These are phyloP conservation scores for Enteromius treurensis DNA, from an alignment of 2,797 vertebrate genomes.

Conservation along the genomic window DNA sequence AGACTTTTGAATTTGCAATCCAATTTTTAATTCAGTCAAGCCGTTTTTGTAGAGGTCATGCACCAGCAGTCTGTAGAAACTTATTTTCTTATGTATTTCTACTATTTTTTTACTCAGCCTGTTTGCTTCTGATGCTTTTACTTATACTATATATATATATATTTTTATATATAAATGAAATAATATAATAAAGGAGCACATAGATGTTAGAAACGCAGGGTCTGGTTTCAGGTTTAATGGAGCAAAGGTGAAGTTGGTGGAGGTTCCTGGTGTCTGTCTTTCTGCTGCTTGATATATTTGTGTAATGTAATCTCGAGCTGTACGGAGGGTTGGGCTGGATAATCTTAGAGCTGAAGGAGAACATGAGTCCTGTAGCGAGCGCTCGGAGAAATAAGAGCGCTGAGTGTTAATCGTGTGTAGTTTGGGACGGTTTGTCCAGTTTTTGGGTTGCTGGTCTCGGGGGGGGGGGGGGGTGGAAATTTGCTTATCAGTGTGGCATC, in stretches of 20 bases:
- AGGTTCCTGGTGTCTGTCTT: constrained; percentile 5
- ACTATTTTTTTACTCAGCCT: too few species aligned
- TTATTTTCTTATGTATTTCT: not conserved
- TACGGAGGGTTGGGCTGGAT: not conserved
- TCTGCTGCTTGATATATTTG: constrained; percentile 6
- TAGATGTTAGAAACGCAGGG: not conserved
- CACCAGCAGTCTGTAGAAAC: not conserved
- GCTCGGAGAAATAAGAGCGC: not conserved
- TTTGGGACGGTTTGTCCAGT: not conserved
- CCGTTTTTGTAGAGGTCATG: not conserved
- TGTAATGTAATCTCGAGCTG: constrained; percentile 13
- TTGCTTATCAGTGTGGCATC: constrained; percentile 8
- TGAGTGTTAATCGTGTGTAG: not conserved
- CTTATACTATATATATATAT: too few species aligned
- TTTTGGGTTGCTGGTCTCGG: not conserved
- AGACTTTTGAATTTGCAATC: not conserved
- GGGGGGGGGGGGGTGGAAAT: not conserved
- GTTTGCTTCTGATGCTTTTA: too few species aligned
- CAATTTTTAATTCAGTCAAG: not conserved
- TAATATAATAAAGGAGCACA: too few species aligned
- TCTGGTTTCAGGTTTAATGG: not conserved
- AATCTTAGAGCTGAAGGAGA: constrained; percentile 28
- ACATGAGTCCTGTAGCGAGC: constrained; percentile 3
- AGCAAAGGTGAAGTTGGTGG: not conserved
- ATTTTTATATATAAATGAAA: too few species aligned